Evolutionary conservation across 2,113 vertebrate species (phyloP).

Genomic region (Crotalus horridus): DNA sequence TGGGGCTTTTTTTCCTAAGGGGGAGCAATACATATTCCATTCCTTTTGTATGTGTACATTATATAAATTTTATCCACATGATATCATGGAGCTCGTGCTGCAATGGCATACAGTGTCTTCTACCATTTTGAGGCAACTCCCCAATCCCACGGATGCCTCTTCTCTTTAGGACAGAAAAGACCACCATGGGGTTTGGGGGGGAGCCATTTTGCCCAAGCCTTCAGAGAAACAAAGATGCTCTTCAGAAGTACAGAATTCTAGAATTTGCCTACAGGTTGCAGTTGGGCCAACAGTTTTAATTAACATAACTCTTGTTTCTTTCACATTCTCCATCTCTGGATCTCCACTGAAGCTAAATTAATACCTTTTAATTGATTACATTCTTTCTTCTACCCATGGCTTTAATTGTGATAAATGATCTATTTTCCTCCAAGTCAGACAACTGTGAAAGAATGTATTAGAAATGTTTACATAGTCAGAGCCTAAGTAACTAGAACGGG

Average conservation of each 20-base stretch:
- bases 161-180: neutral
- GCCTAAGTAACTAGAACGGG: neutral
- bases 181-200: neutral
- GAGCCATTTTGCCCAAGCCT: neutral
- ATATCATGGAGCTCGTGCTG: neutral
- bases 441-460: neutral
- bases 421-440: neutral
- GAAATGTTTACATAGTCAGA: neutral
- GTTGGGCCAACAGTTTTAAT: neutral
- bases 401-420: neutral
- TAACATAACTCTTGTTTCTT: neutral
- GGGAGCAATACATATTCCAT: neutral
- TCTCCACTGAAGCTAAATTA: neutral
- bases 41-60: neutral
- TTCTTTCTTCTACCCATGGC: neutral
- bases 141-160: neutral
- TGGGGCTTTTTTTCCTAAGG: neutral
- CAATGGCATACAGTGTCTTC: neutral
- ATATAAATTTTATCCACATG: neutral
- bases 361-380: neutral
- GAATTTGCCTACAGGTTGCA: neutral
- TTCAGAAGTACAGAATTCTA: neutral
- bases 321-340: neutral
- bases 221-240: neutral
- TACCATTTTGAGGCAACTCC: neutral